Evolutionary conservation across 2,797 vertebrate species (phyloP), one percentile per base, ranked within the genome.

Genomic region (Cyclura pinguis): DNA sequence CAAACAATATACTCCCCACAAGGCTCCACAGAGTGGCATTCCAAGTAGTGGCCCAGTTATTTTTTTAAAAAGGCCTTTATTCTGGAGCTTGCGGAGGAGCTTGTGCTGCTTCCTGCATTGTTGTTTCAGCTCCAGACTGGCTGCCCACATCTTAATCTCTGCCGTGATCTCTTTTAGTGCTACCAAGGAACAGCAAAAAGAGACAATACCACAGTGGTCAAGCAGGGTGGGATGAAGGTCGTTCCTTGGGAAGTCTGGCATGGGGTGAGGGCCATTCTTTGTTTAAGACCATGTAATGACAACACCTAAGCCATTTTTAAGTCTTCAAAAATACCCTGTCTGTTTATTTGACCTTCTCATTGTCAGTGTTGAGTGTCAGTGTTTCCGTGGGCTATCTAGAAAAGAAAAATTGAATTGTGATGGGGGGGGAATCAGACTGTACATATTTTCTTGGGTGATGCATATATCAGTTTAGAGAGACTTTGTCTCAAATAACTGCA

Each of bases 401-500:
- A 86, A 80, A 81, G 24, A 38, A 52, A 27, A 64, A 2, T 47
- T 50, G 32, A 83, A 16, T 81, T 83, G 55, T 52, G 78, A 38
- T 87, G 29, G 82, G 29, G 82, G 29, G 38, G 18, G n/a, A 89
- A 64, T 76, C 27, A 74, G 38, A 52, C 38, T 52, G 24, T 47
- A 57, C 73, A 27, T 69, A 29, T 87, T 82, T 22, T 82, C n/a
- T 76, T 76, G 78, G 32, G 16, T 38, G 42, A 82, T 57, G 14
- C 77, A 14, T 1, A 72, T 18, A 62, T 80, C 35, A 14, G 35
- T 88, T 83, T 83, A 32, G 69, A 24, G n/a, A 35, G 13, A 16
- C 42, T 22, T 76, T 86, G 47, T 93, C 22, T 64, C 84, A 92
- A 94, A 91, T 95, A 92, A 90, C 88, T 92, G 94, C 94, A 89